phyloP scores from a whole-genome alignment of 2,113 vertebrate species.

The Takifugu bimaculatus region DNA sequence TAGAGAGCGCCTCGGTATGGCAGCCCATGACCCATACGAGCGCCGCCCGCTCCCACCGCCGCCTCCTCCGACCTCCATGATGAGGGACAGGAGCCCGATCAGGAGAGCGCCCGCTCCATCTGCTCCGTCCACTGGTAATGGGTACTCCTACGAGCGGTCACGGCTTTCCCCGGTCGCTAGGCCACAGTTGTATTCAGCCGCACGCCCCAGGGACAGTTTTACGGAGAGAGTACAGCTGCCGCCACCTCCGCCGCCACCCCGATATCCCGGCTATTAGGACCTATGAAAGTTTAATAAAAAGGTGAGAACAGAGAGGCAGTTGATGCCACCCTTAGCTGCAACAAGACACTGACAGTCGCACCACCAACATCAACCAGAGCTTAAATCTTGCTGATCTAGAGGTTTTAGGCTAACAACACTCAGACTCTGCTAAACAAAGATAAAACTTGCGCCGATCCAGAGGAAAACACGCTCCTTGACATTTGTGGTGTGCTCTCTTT shows the following conservation, averaged over 20 bases:
- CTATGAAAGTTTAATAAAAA: slow-evolving; percentile 41
- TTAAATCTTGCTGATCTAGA: slow-evolving; percentile 9
- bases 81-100: slow-evolving; percentile 89
- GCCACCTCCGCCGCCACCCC: slow-evolving; percentile 63
- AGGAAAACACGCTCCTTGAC: slow-evolving; percentile 69
- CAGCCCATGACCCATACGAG: slow-evolving; percentile 79
- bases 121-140: slow-evolving; percentile 77
- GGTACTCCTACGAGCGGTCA: slow-evolving; percentile 86
- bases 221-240: slow-evolving; percentile 73
- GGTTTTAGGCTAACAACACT: background rate
- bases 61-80: slow-evolving; percentile 75
- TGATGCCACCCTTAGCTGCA: no score
- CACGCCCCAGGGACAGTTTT: slow-evolving; percentile 80
- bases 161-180: slow-evolving; percentile 84
- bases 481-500: slow-evolving; percentile 80
- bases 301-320: slow-evolving; percentile 60
- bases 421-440: slow-evolving; percentile 5
- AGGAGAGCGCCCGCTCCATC: slow-evolving; percentile 75
- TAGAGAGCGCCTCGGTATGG: slow-evolving; percentile 77
- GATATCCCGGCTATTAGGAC: slow-evolving; percentile 69
- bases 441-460: slow-evolving; percentile 54
- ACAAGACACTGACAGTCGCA: slow-evolving; percentile 3
- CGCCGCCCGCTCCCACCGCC: slow-evolving; percentile 79
- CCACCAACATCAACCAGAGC: slow-evolving; percentile 18
- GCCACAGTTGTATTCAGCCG: slow-evolving; percentile 78